Base-by-base conservation (phyloP, 2,888 invertebrate genomes). In the Celastrina argiolus region DNA sequence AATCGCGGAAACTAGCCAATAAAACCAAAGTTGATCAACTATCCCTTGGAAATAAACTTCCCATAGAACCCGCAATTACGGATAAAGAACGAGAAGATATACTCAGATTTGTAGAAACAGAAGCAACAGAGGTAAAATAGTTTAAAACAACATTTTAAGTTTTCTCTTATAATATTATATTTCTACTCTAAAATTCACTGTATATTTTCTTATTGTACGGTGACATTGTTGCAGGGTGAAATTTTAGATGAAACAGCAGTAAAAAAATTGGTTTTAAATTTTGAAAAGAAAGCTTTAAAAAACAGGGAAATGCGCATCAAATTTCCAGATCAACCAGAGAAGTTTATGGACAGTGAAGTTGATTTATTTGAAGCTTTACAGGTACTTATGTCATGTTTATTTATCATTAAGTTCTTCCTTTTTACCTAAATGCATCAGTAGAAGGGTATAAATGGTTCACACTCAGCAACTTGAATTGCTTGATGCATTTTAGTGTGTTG, bases 281-380 rank as follows among this genome's bases (percentile, higher is more conserved):
- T 99, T 91, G 99, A 99, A 80, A 99, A 99, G 82, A 94, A 97
- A 78, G 96, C 97, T 63, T 91, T 98, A 8, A 96, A 95, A 79
- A 99, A 99, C 83, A 96, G 99, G 81, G 99, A 99, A 88, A 97
- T 99, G 96, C 93, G 99, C 71, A 99, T 99, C 14, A 99, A 99
- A 86, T 99, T 98, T 85, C 97, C 98, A 0, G 99, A 99, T 81
- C 95, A 96, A 77, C 97, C 99, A 7, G 98, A 98, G 82, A 99
- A 98, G 92, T 99, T 99, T 83, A 98, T 99, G 95, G 96, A 99
- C 75, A 98, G 99, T 68, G 99, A 99, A 90, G 92, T 99, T 45
- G 98, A 98, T 82, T 87, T 98, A 68, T 97, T 98, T 85, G 96
- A 96, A 76, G 94, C 95, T 5, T 92, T 98, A 72, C 97, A 97